Conservation (phyloP, 2,888 invertebrate genomes). For the Heteropelma amictum region DNA sequence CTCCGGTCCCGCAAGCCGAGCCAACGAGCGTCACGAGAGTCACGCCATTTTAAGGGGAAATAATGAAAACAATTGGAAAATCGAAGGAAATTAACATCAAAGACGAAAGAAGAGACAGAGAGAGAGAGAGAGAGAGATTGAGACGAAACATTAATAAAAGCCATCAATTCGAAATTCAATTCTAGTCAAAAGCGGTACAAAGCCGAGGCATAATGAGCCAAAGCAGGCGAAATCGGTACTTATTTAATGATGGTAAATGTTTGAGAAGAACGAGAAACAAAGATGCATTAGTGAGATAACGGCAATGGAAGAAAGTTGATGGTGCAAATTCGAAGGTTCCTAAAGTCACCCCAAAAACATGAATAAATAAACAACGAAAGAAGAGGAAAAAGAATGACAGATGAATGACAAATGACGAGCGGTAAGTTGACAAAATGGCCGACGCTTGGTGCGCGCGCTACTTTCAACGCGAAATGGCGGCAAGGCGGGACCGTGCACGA, state of each 20-base stretch:
- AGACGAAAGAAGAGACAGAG: neutral
- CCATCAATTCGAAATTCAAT: conserved; percentile 73
- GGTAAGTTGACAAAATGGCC: conserved; percentile 38
- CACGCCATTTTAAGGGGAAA: conserved; percentile 39
- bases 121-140: conserved; percentile 17
- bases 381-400: neutral
- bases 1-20: conserved; percentile 69
- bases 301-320: neutral
- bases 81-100: neutral
- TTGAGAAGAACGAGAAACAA: conserved; percentile 46
- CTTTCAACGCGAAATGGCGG: conserved; percentile 47
- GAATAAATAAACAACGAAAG: conserved; percentile 8
- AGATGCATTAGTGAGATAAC: conserved; percentile 32
- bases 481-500: conserved; percentile 67
- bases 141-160: conserved; percentile 34
- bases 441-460: conserved; percentile 11
- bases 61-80: neutral
- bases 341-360: conserved; percentile 54
- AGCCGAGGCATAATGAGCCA: conserved; percentile 65
- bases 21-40: conserved; percentile 32
- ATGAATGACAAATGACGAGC: neutral
- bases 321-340: conserved; percentile 51
- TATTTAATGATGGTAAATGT: conserved; percentile 63
- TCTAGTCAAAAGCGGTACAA: conserved; percentile 78
- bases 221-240: conserved; percentile 74